Evolutionary conservation across 2,888 invertebrate genomes (phyloP).

Genomic region (Rhagium mordax): DNA sequence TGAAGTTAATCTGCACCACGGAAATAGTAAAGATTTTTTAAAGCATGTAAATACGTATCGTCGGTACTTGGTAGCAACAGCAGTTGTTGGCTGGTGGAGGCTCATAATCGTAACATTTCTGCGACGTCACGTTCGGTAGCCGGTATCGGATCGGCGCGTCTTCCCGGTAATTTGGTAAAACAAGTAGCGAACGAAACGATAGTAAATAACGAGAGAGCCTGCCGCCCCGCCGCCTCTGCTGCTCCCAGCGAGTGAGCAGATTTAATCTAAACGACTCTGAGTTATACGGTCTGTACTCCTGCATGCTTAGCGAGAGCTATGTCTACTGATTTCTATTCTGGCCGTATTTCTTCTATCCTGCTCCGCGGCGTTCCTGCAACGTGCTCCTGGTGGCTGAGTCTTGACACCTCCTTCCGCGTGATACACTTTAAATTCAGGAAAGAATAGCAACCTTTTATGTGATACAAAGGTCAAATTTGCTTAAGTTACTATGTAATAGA

Average conservation of each 20-base stretch:
- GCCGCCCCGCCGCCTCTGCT: constrained; percentile 42
- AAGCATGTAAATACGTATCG: neutral
- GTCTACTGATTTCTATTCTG: constrained; percentile 27
- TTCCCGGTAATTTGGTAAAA: constrained; percentile 68
- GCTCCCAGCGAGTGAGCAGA: constrained; percentile 51
- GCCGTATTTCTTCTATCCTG: constrained; percentile 25
- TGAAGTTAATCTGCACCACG: neutral
- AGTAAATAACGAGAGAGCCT: constrained; percentile 56
- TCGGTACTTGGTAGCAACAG: neutral
- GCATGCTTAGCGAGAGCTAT: constrained; percentile 52
- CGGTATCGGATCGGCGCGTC: constrained; percentile 62
- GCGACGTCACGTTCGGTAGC: constrained; percentile 65
- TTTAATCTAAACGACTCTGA: constrained; percentile 68
- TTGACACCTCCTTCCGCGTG: constrained; percentile 16
- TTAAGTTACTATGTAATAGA: neutral
- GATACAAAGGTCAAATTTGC: neutral
- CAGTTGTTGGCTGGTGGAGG: neutral
- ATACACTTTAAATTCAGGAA: neutral
- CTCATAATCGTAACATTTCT: constrained; percentile 50
- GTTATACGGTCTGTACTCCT: constrained; percentile 66
- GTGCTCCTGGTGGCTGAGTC: constrained; percentile 2
- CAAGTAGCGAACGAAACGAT: constrained; percentile 67
- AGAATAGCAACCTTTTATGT: neutral
- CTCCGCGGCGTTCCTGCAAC: constrained; percentile 7
- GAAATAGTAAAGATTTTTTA: neutral